phyloP scores from a whole-genome alignment of 2,888 invertebrate species.

The Orthosia gothica region DNA sequence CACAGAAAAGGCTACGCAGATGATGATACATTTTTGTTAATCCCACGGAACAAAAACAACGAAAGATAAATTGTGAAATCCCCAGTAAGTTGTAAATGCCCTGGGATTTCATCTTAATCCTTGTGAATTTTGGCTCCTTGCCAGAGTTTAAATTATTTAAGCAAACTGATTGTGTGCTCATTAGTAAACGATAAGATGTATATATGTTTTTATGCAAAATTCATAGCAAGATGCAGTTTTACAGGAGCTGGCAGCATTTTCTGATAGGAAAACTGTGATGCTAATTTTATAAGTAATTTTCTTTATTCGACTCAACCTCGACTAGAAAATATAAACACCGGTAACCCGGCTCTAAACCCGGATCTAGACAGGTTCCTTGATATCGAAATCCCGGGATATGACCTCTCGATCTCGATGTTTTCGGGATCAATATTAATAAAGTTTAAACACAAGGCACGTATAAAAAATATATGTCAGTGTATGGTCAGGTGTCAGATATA shows the following conservation, averaged over 20 bases:
- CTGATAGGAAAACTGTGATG: too few species aligned
- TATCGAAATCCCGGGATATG: too few species aligned
- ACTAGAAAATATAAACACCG: too few species aligned
- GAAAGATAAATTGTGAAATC: conserved; percentile 5
- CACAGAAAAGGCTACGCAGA: neutral
- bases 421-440: too few species aligned
- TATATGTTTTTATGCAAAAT: neutral
- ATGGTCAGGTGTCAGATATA: too few species aligned
- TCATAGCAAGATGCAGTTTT: neutral
- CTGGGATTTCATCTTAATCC: conserved; percentile 6
- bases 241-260: neutral
- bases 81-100: conserved; percentile 1
- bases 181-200: conserved; percentile 13
- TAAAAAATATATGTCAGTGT: too few species aligned
- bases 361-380: too few species aligned
- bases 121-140: conserved; percentile 19
- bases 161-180: conserved; percentile 21
- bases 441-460: too few species aligned
- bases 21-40: neutral
- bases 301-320: too few species aligned
- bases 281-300: too few species aligned
- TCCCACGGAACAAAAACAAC: neutral
- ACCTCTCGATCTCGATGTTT: too few species aligned
- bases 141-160: conserved; percentile 17
- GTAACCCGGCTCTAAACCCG: too few species aligned